Conservation (phyloP, 2,113 vertebrate genomes). For the Pimephales promelas region DNA sequence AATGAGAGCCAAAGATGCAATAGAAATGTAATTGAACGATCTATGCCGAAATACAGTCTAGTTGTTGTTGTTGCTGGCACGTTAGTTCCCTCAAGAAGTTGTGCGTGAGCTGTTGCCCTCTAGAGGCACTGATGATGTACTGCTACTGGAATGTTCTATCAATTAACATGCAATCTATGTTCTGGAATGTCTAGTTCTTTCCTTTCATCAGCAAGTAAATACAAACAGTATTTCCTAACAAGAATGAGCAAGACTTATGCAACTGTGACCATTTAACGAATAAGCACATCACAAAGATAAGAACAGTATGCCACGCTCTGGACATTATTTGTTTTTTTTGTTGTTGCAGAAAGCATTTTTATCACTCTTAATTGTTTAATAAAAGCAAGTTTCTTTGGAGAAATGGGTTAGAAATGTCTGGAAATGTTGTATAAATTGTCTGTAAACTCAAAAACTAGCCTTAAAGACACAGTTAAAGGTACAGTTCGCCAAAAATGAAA, state of each 20-base stretch:
- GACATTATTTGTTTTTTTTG: not conserved
- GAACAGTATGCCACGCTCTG: not conserved
- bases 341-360: constrained; percentile 51
- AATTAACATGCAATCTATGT: constrained; percentile 64
- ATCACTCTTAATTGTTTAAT: constrained; percentile 44
- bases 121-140: constrained; percentile 60
- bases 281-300: not conserved
- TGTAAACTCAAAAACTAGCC: not conserved
- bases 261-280: not conserved
- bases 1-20: constrained; percentile 76
- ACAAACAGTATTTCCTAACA: constrained; percentile 66
- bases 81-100: not conserved
- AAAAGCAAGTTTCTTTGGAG: not conserved
- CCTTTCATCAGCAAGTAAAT: constrained; percentile 53
- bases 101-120: constrained; percentile 67
- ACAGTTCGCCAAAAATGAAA: too few relatives aligned
- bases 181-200: constrained; percentile 59
- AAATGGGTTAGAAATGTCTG: not conserved
- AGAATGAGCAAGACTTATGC: constrained; percentile 1
- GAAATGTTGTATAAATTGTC: not conserved
- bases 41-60: constrained; percentile 51
- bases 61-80: not conserved
- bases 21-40: constrained; percentile 55
- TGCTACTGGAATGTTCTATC: constrained; percentile 66
- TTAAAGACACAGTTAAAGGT: not conserved